Evolutionary conservation across 2,797 vertebrate genomes (phyloP), one percentile per base, ranked within the genome.

Genomic region (Enteromius anoplus): DNA sequence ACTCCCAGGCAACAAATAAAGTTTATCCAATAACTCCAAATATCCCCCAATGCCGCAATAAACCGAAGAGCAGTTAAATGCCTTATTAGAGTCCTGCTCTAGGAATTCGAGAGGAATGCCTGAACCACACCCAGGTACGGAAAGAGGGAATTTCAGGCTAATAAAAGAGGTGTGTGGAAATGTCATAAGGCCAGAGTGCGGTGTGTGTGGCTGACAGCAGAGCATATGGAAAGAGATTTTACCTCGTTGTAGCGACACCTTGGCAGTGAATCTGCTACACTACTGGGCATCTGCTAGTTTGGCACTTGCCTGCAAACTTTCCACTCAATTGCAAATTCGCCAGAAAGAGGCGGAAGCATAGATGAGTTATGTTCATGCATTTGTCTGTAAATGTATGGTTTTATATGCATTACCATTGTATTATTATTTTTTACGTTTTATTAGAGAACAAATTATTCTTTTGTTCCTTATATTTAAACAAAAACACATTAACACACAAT

Each of bases 71-170:
- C 69, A 66, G 69, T 69, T 68, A 70, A 69, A 83, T 47, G 51
- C 86, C 82, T 87, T 51, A 84, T 89, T 92, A 81, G 83, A 78
- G 66, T 71, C 78, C 75, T 90, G 87, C 87, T 87, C 82, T 83
- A 91, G 92, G 93, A 89, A 93, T 89, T 80, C 79, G 91, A 91
- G 92, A 91, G 91, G 87, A 88, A 92, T 89, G 91, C 89, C 88
- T 87, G 88, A 83, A 82, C 93, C 92, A 92, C 92, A 91, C 93
- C 93, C 93, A 91, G 87, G 90, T 91, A 89, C 88, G 90, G 92
- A 92, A 93, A 92, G 89, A 85, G 90, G 89, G 91, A 92, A 91
- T 93, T 94, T 93, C 91, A 92, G 90, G 86, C 89, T 93, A 91
- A 93, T 92, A 93, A 92, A 93, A 88, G 79, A 88, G 86, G 87